Evolutionary conservation across 2,888 invertebrate genomes (phyloP), one percentile per base, ranked within the genome.

Genomic region (Morpho achilles): DNA sequence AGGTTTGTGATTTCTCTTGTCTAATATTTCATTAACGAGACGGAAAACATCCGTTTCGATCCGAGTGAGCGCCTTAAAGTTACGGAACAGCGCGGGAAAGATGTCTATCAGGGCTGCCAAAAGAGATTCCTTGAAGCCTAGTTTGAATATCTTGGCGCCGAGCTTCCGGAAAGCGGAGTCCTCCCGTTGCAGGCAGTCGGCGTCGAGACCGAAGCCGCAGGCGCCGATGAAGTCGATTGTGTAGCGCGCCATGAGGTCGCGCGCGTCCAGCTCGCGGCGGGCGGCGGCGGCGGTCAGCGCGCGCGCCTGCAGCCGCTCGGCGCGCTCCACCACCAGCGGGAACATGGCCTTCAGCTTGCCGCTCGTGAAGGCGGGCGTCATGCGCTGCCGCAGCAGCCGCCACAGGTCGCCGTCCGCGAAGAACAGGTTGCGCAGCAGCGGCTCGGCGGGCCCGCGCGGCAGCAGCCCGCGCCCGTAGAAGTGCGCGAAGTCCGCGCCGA

Each of bases 171-270:
- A 82, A 0, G 74, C 69, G 0, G 82, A 83, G 47, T 77, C 60
- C 0, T 84, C 83, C 2, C 79, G 75, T 44, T 74, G 71, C 7
- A 82, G 74, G 0, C 81, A 75, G 62, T 82, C 79, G 0, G 78
- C 68, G 50, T 83, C 79, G 46, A 85, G 74, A 0, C 84, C 84
- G 41, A 84, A 83, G 16, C 79, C 84, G 53, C 79, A 80, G 23
- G 83, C 82, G 7, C 84, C 83, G 51, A 84, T 83, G 64, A 84
- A 80, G 64, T 84, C 84, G 8, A 79, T 84, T 39, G 82, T 84
- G 67, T 79, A 83, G 7, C 83, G 75, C n/a, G 77, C 80, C 84
- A 84, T 82, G 32, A 83, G 74, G 56, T 85, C 84, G 0, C 82
- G 73, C 5, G 77, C 80, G 65, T 83, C 82, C 5, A 80, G 42